These are phyloP conservation scores for Yponomeuta evonymella DNA, from an alignment of 2,888 invertebrate species.

Conservation along the genomic window DNA sequence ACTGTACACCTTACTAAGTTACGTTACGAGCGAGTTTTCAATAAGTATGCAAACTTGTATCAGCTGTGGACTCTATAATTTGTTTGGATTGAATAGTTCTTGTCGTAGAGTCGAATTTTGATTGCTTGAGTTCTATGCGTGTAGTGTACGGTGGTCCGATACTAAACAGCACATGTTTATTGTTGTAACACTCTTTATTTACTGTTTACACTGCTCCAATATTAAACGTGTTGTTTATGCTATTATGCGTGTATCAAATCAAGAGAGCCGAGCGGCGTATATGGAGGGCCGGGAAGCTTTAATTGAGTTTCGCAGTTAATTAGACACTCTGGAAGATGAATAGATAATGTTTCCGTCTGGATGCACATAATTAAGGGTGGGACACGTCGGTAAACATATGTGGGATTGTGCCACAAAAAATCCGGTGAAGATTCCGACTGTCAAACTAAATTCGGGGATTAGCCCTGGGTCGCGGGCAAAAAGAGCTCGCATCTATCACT, in stretches of 20 bases:
- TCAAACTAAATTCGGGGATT: constrained; percentile 70
- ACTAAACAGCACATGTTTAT: constrained; percentile 45
- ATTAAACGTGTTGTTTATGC: constrained; percentile 8
- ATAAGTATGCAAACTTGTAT: no score
- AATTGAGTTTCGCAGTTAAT: constrained; percentile 20
- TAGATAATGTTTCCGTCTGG: constrained; percentile 50
- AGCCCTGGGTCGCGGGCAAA: constrained; percentile 56
- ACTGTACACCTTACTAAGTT: no score
- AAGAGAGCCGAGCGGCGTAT: neutral
- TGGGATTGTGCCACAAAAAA: constrained; percentile 55
- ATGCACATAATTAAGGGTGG: constrained; percentile 62
- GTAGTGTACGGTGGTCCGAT: constrained; percentile 22
- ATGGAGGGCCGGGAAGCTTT: constrained; percentile 6
- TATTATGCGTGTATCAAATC: neutral
- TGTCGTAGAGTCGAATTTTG: no score
- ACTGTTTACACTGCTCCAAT: constrained; percentile 8
- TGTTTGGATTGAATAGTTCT: no score
- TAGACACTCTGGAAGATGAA: constrained; percentile 24
- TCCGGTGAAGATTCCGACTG: constrained; percentile 63
- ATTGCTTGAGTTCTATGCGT: neutral
- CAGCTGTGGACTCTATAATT: no score
- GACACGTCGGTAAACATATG: constrained; percentile 61
- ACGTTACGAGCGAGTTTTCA: neutral
- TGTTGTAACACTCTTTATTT: constrained; percentile 13
- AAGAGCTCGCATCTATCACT: constrained; percentile 59